These are phyloP conservation scores for Indicator maculatus DNA, from an alignment of 2,113 vertebrate genomes.

Conservation along the genomic window DNA sequence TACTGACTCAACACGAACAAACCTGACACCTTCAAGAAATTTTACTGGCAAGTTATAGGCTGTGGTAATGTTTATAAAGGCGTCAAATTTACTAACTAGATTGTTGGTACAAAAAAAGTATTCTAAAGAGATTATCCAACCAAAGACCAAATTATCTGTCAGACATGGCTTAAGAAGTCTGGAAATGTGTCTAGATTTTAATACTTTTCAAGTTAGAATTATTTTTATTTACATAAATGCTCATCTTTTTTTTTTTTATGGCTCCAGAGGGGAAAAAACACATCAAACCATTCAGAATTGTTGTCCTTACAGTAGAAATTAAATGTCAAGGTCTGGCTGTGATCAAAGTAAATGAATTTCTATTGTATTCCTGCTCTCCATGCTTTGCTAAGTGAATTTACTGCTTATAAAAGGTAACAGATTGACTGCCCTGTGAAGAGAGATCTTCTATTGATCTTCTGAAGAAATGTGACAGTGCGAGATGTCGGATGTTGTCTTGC, in stretches of 20 bases:
- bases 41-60: neutral
- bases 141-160: neutral
- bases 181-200: neutral
- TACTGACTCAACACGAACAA: neutral
- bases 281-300: neutral
- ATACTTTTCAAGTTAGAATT: neutral
- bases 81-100: neutral
- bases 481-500: neutral
- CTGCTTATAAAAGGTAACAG: neutral
- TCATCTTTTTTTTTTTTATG: neutral
- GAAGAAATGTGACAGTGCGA: neutral
- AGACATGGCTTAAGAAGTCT: neutral
- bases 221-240: neutral
- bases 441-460: constrained; percentile 4
- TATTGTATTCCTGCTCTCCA: neutral
- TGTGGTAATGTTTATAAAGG: neutral
- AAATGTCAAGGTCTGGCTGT: constrained; percentile 24
- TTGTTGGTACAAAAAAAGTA: neutral
- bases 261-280: neutral
- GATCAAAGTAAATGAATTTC: constrained; percentile 31
- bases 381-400: constrained; percentile 19
- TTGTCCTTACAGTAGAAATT: neutral
- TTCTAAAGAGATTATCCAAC: neutral
- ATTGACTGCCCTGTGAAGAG: neutral
- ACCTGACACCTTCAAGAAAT: neutral